A percentile compares a stretch with the other conserved stretches of the same genome.
These are phyloP conservation scores for Mareca penelope DNA, from an alignment of 2,797 vertebrate genomes.

Conservation along the genomic window DNA sequence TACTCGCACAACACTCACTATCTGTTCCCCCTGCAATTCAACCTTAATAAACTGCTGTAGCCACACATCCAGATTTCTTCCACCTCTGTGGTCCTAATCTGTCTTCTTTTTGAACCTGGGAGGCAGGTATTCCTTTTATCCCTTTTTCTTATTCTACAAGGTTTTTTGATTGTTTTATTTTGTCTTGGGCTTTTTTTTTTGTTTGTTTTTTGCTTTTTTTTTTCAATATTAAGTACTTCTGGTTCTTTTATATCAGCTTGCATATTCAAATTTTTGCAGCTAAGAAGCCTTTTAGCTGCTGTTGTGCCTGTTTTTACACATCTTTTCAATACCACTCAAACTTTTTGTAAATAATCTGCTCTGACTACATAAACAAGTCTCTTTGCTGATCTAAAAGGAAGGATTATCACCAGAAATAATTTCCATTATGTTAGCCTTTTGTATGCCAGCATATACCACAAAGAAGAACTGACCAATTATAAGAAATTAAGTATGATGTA, in stretches of 20 bases:
- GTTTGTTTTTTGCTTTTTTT: not conserved
- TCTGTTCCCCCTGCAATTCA: not conserved
- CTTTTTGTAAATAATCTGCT: not conserved
- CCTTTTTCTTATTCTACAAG: not conserved
- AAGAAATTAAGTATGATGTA: not conserved
- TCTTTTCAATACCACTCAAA: not conserved
- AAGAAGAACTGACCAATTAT: not conserved
- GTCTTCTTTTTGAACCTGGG: not conserved
- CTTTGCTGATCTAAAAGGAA: not conserved
- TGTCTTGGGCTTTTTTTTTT: not conserved
- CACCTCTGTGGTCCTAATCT: not conserved
- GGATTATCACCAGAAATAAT: not conserved
- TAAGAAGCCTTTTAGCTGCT: not conserved
- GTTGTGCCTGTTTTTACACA: not conserved
- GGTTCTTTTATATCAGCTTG: not conserved
- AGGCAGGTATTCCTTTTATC: not conserved
- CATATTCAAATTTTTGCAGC: not conserved
- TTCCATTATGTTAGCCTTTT: not conserved
- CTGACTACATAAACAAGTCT: not conserved
- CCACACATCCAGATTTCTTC: not conserved
- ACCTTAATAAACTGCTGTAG: not conserved
- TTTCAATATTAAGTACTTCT: not conserved
- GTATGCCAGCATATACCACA: not conserved
- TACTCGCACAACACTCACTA: not conserved
- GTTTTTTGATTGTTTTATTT: not conserved